A percentile compares a stretch with the other conserved stretches of the same genome.
These are phyloP conservation scores for Phoenicopterus ruber DNA, from an alignment of 2,113 vertebrate species.

Conservation along the genomic window DNA sequence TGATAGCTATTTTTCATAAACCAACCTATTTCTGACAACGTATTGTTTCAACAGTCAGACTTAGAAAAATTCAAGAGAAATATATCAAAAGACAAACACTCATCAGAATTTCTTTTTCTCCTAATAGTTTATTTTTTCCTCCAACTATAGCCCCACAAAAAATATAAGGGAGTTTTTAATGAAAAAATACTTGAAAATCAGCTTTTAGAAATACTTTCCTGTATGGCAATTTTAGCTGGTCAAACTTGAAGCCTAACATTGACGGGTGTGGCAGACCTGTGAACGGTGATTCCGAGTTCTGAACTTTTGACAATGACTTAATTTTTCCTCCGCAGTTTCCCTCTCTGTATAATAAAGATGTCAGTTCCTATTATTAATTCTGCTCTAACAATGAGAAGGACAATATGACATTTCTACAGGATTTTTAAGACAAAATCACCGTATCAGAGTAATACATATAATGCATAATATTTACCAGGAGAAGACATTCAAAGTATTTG, in stretches of 20 bases:
- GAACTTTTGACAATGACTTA: neutral
- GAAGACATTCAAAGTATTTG: neutral
- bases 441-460: neutral
- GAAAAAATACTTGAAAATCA: neutral
- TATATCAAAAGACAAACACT: neutral
- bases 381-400: neutral
- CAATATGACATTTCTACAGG: neutral
- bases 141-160: neutral
- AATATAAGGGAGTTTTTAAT: neutral
- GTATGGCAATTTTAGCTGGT: neutral
- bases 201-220: neutral
- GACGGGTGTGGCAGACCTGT: accelerated
- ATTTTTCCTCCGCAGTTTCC: neutral
- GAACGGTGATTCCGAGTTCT: neutral
- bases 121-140: neutral
- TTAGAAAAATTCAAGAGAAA: neutral
- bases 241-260: neutral
- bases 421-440: neutral
- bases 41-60: neutral
- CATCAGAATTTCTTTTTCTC: neutral
- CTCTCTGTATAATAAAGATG: neutral
- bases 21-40: neutral
- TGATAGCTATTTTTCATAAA: neutral
- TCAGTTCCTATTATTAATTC: neutral
- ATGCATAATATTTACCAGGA: neutral